Base-by-base conservation (phyloP, 1,140 invertebrate species). In the Drosophila sturtevanti region DNA sequence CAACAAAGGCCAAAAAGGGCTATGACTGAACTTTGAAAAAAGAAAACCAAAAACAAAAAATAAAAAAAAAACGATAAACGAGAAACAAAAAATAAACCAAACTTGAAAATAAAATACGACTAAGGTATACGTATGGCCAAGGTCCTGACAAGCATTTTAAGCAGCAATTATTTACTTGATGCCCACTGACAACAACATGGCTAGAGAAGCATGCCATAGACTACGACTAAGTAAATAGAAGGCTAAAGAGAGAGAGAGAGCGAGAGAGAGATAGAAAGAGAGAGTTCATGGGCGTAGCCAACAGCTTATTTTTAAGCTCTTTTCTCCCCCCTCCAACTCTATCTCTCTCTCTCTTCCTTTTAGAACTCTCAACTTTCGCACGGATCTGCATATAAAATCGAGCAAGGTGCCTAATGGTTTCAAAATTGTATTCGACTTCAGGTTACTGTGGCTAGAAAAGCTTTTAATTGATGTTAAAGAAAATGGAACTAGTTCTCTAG, bases 81-180 rank as follows among this genome's bases (percentile, higher is more conserved):
- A 10, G 7, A 34, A 14, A 10, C n/a, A 18, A 3, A 9, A 48
- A 63, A 52, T n/a, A 9, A 52, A 63, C 63, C 35, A 59, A 80
- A 68, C 69, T 78, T 73, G 69, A 69, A 77, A 63, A 79, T 65
- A 63, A 79, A 79, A 79, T 74, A 66, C 70, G 65, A 68, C 60
- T 62, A 54, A 77, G 67, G 61, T 65, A 75, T 56, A 21, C 51
- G 68, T 77, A 86, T 74, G 71, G 56, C 34, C 63, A 60, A 64
- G 54, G 66, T 66, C 86, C 86, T 90, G 86, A 90, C 86, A 65
- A 89, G 86, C 86, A 90, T 90, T 90, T 90, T 89, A 90, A 90
- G 70, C 86, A 90, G 86, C 86, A 90, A 90, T 90, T 90, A 90
- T 90, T 90, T 90, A 77, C 86, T 77, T 80, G 79, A 86, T 86